phyloP scores from a whole-genome alignment of 2,113 vertebrate genomes.

The Butorides virescens region DNA sequence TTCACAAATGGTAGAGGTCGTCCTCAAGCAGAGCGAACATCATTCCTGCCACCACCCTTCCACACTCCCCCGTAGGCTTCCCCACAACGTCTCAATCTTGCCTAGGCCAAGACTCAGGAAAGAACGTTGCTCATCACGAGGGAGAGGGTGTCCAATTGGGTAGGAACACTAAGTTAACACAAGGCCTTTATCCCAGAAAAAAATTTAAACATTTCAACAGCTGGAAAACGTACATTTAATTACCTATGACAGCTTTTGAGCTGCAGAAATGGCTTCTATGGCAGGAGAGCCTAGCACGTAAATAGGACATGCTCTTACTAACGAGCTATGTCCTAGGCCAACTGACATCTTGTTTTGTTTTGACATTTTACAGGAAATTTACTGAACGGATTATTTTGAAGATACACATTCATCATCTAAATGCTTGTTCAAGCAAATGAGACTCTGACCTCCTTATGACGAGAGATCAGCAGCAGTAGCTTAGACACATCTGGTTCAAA shows the following conservation, averaged over 20 bases:
- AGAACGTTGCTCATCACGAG: background rate
- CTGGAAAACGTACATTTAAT: background rate
- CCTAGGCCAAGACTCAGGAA: background rate
- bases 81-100: background rate
- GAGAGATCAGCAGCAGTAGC: background rate
- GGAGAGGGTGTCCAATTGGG: background rate
- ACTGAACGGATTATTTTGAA: conserved; percentile 32
- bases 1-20: background rate
- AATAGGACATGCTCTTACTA: background rate
- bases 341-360: conserved; percentile 18
- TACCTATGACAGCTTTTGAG: background rate
- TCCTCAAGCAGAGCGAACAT: background rate
- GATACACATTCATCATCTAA: background rate
- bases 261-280: background rate
- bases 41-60: background rate
- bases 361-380: conserved; percentile 36
- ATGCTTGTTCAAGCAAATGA: conserved; percentile 43
- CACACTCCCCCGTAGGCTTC: background rate
- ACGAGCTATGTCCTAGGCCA: background rate
- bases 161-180: background rate
- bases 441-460: conserved; percentile 1
- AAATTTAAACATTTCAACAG: background rate
- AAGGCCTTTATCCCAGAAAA: background rate
- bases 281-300: background rate
- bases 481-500: conserved; percentile 36